phyloP scores from a whole-genome alignment of 2,888 invertebrate genomes.

The Tuberolachnus salignus region DNA sequence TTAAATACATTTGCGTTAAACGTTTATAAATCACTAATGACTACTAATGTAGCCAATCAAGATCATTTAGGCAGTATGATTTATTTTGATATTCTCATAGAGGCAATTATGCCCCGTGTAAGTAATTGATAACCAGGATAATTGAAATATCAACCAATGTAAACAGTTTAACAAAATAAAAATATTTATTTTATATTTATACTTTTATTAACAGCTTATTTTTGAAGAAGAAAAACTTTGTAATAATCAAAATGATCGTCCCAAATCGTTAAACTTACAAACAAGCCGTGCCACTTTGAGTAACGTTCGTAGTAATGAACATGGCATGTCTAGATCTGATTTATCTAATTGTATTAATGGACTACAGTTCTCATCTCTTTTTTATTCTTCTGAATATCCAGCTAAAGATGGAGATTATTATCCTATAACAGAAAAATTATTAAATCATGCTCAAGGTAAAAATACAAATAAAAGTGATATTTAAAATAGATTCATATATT shows the following conservation, averaged over 20 bases:
- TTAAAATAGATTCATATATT: too few relatives aligned
- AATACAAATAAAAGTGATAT: not conserved
- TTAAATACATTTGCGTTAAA: conserved; percentile 90
- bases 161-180: too few relatives aligned
- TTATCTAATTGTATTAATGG: conserved; percentile 80
- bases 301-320: conserved; percentile 70
- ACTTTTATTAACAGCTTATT: conserved; percentile 37
- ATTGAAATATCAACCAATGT: too few relatives aligned
- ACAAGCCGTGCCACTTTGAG: conserved; percentile 75
- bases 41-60: conserved; percentile 64
- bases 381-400: conserved; percentile 80
- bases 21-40: conserved; percentile 76
- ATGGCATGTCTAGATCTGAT: conserved; percentile 74
- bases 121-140: conserved; percentile 59
- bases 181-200: not conserved
- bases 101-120: conserved; percentile 93
- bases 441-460: conserved; percentile 71
- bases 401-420: conserved; percentile 73
- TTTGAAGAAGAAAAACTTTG: conserved; percentile 41
- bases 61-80: conserved; percentile 61
- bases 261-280: conserved; percentile 83
- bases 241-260: conserved; percentile 72
- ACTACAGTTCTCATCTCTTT: conserved; percentile 76
- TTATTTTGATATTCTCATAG: conserved; percentile 85
- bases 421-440: conserved; percentile 81